Evolutionary conservation across 2,888 invertebrate genomes (phyloP).

Genomic region (Pristionchus arcanus): DNA sequence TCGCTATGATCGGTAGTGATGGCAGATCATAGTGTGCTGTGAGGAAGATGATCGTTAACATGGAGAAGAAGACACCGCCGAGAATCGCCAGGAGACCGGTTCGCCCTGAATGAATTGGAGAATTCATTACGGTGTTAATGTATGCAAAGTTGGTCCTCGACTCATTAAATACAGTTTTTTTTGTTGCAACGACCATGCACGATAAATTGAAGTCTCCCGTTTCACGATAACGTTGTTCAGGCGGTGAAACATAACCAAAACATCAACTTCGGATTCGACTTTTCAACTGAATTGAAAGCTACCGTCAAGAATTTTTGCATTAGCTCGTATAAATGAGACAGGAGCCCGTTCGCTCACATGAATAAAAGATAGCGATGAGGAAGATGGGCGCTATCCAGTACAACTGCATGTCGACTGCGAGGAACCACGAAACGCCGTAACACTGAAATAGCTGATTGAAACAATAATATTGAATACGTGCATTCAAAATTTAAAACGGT

Average conservation of each 20-base stretch:
- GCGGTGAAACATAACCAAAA: background rate
- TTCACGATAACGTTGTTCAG: background rate
- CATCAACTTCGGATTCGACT: too few relatives aligned
- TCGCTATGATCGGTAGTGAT: background rate
- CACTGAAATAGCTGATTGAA: background rate
- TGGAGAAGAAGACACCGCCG: background rate
- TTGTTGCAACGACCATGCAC: background rate
- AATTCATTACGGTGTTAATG: too few relatives aligned
- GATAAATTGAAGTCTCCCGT: background rate
- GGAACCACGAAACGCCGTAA: conserved; percentile 47
- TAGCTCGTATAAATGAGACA: background rate
- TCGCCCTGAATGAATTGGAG: background rate
- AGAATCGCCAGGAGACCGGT: background rate
- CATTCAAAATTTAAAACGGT: too few relatives aligned
- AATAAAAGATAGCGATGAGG: conserved; percentile 5
- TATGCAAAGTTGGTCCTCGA: too few relatives aligned
- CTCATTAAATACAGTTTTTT: too few relatives aligned
- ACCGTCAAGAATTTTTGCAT: background rate
- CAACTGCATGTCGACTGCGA: conserved; percentile 47
- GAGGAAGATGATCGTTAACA: background rate
- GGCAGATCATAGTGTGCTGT: background rate
- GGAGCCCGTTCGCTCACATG: background rate
- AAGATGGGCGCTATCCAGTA: conserved; percentile 39
- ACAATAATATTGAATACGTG: too few relatives aligned
- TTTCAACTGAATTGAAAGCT: background rate